Conservation (phyloP, 2,888 invertebrate genomes). For the Acrocera orbiculus region DNA sequence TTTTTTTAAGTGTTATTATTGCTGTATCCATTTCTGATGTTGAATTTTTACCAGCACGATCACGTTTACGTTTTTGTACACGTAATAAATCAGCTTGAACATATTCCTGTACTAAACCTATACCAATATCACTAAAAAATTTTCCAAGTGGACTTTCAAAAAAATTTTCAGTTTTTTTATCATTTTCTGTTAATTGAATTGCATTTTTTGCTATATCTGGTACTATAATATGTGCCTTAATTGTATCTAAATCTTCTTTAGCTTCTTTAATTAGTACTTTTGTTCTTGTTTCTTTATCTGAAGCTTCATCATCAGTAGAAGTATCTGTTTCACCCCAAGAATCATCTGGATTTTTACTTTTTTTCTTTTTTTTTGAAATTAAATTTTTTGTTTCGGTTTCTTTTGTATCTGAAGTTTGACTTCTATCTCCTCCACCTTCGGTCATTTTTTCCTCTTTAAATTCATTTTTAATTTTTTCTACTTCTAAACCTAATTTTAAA, state of each 20-base stretch:
- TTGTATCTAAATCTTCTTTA: slow-evolving; percentile 34
- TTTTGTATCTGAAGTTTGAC: slow-evolving; percentile 9
- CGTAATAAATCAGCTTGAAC: slow-evolving; percentile 84
- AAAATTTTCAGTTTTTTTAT: slow-evolving; percentile 45
- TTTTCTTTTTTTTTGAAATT: slow-evolving; percentile 17
- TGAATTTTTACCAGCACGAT: slow-evolving; percentile 44
- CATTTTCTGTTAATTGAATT: slow-evolving; percentile 16
- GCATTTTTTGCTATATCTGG: slow-evolving; percentile 28
- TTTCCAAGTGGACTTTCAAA: slow-evolving; percentile 77
- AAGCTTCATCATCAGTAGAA: slow-evolving; percentile 32
- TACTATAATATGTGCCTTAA: slow-evolving; percentile 32
- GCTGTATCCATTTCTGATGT: slow-evolving; percentile 46
- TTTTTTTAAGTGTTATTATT: slow-evolving; percentile 65
- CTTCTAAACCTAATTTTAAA: slow-evolving; percentile 41
- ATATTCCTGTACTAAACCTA: slow-evolving; percentile 78
- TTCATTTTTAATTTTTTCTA: slow-evolving; percentile 35
- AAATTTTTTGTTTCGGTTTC: slow-evolving; percentile 14
- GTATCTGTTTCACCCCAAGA: slow-evolving; percentile 39
- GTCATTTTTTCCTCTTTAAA: slow-evolving; percentile 31
- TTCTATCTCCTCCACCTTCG: slow-evolving; percentile 18
- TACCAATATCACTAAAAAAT: slow-evolving; percentile 80
- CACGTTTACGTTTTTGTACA: slow-evolving; percentile 69
- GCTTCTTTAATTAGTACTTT: slow-evolving; percentile 37
- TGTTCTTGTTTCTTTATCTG: slow-evolving; percentile 33
- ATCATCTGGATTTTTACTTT: slow-evolving; percentile 35